Percentiles rank a stretch among this genome's conserved stretches.
phyloP scores from a whole-genome alignment of 92 coral and sea anemone genomes.

The Umimayanthus chanpuru region DNA sequence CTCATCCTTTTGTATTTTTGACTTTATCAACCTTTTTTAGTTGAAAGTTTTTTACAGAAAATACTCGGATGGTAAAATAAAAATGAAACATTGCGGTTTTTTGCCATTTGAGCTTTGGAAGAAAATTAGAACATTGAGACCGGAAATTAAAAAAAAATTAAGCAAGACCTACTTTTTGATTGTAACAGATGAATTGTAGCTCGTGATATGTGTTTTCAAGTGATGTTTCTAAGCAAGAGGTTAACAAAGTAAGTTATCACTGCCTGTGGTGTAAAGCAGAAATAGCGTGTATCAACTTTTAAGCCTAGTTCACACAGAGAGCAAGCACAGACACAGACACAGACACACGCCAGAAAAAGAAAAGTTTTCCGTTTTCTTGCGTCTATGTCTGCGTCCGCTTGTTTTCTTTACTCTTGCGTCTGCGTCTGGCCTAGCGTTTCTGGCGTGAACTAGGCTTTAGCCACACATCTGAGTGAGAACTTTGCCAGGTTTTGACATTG shows the following conservation, averaged over 20 bases:
- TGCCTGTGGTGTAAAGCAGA: not conserved
- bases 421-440: too few relatives aligned
- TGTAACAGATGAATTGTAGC: not conserved
- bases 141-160: not conserved
- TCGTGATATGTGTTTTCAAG: too few relatives aligned
- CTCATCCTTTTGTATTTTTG: not conserved
- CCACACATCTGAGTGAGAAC: not conserved
- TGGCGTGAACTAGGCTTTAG: too few relatives aligned
- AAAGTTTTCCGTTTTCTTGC: too few relatives aligned
- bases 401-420: too few relatives aligned
- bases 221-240: too few relatives aligned
- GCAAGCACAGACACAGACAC: too few relatives aligned
- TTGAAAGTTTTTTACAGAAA: slow-evolving; percentile 7
- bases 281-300: too few relatives aligned
- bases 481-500: not conserved
- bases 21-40: not conserved
- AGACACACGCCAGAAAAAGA: too few relatives aligned
- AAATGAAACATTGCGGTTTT: not conserved
- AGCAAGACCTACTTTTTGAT: not conserved
- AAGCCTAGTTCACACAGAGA: too few relatives aligned
- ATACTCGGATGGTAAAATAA: not conserved
- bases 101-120: not conserved
- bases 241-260: too few relatives aligned
- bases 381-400: too few relatives aligned
- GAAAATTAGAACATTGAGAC: not conserved